Conservation (phyloP, 2,888 invertebrate genomes). For the Argyra leucocephala region DNA sequence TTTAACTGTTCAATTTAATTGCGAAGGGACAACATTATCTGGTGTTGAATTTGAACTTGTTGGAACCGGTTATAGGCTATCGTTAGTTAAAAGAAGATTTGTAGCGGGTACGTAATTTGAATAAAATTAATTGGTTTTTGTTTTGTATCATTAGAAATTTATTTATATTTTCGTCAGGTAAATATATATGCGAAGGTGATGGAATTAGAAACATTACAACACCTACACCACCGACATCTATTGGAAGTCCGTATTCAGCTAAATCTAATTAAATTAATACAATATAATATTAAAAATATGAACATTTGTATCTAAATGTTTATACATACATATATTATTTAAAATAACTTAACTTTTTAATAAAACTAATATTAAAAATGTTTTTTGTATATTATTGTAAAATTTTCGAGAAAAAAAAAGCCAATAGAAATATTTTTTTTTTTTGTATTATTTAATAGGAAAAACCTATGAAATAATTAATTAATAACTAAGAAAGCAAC, state of each 20-base stretch:
- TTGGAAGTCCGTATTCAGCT: conserved; percentile 42
- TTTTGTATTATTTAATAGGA: not conserved
- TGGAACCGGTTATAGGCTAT: conserved; percentile 84
- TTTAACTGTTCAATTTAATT: conserved; percentile 87
- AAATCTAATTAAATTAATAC: conserved; percentile 32
- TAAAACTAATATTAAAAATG: not conserved
- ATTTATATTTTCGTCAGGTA: conserved; percentile 45
- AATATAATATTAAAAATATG: not conserved
- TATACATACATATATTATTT: not conserved
- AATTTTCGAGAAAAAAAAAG: not conserved
- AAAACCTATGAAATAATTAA: not conserved
- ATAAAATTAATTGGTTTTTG: not conserved
- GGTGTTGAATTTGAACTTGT: conserved; percentile 87
- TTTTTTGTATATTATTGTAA: conserved; percentile 1
- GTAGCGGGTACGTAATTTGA: conserved; percentile 62
- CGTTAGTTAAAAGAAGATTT: conserved; percentile 88
- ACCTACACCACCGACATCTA: conserved; percentile 40
- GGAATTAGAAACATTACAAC: conserved; percentile 43
- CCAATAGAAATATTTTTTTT: not conserved
- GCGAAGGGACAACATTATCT: conserved; percentile 90
- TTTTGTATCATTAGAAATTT: conserved; percentile 12
- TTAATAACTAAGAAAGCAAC: not conserved
- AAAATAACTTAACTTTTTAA: not conserved
- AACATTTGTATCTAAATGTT: conserved; percentile 1
- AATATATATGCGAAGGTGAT: conserved; percentile 78